Evolutionary conservation across 2,797 vertebrate genomes (phyloP).

Genomic region (Rousettus madagascariensis): DNA sequence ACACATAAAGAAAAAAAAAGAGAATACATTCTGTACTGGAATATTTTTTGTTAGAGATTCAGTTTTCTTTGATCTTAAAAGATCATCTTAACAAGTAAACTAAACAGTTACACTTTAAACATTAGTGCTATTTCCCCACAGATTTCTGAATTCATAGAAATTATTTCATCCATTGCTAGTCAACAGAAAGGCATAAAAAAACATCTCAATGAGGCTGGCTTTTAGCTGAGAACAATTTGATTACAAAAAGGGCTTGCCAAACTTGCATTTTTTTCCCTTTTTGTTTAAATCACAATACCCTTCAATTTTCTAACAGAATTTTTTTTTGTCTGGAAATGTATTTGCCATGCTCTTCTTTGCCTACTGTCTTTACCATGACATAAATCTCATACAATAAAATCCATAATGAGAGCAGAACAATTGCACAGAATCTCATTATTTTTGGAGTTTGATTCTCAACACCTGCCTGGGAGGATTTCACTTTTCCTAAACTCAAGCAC

Average conservation of each 20-base stretch:
- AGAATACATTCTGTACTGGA: neutral
- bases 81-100: constrained; percentile 64
- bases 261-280: neutral
- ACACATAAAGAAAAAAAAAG: neutral
- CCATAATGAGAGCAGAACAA: constrained; percentile 2
- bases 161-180: neutral
- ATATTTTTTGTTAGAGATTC: constrained; percentile 58
- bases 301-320: constrained; percentile 34
- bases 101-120: constrained; percentile 56
- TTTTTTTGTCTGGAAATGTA: constrained; percentile 52
- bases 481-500: constrained; percentile 74
- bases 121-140: constrained; percentile 50
- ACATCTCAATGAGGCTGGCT: neutral
- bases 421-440: constrained; percentile 51
- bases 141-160: neutral
- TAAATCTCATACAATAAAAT: constrained; percentile 44
- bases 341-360: constrained; percentile 24
- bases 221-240: constrained; percentile 10
- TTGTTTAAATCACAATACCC: constrained; percentile 23
- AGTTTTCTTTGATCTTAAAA: constrained; percentile 60
- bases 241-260: neutral
- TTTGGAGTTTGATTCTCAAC: constrained; percentile 48
- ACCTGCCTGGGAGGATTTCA: constrained; percentile 76
- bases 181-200: neutral
- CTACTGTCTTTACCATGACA: constrained; percentile 19